phyloP scores from a whole-genome alignment of 2,888 invertebrate species.

The Catocala nupta region DNA sequence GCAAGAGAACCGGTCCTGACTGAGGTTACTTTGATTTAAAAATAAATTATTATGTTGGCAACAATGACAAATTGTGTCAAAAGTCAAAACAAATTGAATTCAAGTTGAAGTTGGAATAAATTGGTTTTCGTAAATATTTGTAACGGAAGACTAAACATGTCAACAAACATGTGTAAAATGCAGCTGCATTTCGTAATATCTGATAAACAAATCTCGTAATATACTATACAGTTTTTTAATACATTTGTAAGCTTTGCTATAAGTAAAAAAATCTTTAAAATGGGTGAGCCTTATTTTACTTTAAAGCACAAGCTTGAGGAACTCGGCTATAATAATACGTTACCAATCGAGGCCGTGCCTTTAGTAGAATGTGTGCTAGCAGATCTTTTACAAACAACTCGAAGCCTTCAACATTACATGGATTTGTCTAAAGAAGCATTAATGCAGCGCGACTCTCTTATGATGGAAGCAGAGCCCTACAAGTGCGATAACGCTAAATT shows the following conservation, averaged over 20 bases:
- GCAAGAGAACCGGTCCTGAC: too few relatives aligned
- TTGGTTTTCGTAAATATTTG: slow-evolving; percentile 25
- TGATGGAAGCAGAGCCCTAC: slow-evolving; percentile 92
- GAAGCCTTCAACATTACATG: slow-evolving; percentile 94
- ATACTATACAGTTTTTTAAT: neutral
- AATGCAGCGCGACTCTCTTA: slow-evolving; percentile 90
- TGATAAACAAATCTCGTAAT: neutral
- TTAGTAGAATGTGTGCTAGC: slow-evolving; percentile 93
- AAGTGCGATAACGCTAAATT: slow-evolving; percentile 93
- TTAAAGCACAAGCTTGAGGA: slow-evolving; percentile 91
- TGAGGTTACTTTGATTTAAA: too few relatives aligned
- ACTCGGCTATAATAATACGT: slow-evolving; percentile 92
- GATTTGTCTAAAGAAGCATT: slow-evolving; percentile 90
- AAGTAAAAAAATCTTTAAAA: slow-evolving; percentile 44
- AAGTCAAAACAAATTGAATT: slow-evolving; percentile 3
- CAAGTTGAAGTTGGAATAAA: neutral
- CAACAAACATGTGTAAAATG: neutral
- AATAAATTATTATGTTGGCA: too few relatives aligned
- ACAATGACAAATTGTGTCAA: neutral
- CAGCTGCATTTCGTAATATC: too few relatives aligned
- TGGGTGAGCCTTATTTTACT: slow-evolving; percentile 81
- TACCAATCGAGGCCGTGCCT: slow-evolving; percentile 92
- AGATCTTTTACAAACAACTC: slow-evolving; percentile 95
- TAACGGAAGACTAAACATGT: slow-evolving; percentile 1
- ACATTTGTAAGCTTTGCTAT: neutral